These are phyloP conservation scores for Tetragonula clypearis DNA, from an alignment of 1,140 invertebrate genomes.

Conservation along the genomic window DNA sequence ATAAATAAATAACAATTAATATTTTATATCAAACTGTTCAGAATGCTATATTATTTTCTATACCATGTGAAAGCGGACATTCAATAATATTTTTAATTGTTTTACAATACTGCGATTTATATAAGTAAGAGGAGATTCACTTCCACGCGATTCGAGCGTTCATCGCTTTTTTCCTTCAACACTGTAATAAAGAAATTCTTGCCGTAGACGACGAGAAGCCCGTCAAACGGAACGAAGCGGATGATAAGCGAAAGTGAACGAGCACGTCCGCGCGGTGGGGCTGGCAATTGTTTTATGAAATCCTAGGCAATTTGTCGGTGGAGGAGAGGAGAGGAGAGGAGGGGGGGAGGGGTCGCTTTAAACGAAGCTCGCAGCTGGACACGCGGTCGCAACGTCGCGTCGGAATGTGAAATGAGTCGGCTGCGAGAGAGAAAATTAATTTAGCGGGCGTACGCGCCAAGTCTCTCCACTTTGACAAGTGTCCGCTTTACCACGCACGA, in stretches of 20 bases:
- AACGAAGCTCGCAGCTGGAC: slow-evolving; percentile 42
- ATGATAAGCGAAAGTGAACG: background rate
- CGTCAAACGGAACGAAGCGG: background rate
- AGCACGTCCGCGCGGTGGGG: background rate
- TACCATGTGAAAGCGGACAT: too few relatives aligned
- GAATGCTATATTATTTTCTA: too few relatives aligned
- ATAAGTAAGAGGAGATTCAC: background rate
- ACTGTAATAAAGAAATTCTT: background rate
- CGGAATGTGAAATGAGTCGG: slow-evolving; percentile 72
- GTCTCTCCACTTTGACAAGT: slow-evolving; percentile 54
- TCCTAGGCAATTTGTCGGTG: slow-evolving; percentile 55
- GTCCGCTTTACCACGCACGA: slow-evolving; percentile 53
- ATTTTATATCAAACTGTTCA: too few relatives aligned
- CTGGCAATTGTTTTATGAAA: slow-evolving; percentile 58
- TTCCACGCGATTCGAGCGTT: background rate
- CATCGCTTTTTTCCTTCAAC: background rate
- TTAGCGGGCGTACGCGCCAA: slow-evolving; percentile 60
- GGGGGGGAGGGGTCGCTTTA: slow-evolving; percentile 40
- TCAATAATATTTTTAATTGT: too few relatives aligned
- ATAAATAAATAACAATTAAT: too few relatives aligned
- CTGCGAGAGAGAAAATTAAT: slow-evolving; percentile 71
- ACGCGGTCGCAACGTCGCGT: slow-evolving; percentile 17
- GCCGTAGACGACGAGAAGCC: background rate
- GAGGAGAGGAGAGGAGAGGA: slow-evolving; percentile 3
- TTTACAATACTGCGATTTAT: too few relatives aligned